Base-by-base conservation (phyloP, 2,888 invertebrate genomes). In the Hirtodrosophila cameraria region DNA sequence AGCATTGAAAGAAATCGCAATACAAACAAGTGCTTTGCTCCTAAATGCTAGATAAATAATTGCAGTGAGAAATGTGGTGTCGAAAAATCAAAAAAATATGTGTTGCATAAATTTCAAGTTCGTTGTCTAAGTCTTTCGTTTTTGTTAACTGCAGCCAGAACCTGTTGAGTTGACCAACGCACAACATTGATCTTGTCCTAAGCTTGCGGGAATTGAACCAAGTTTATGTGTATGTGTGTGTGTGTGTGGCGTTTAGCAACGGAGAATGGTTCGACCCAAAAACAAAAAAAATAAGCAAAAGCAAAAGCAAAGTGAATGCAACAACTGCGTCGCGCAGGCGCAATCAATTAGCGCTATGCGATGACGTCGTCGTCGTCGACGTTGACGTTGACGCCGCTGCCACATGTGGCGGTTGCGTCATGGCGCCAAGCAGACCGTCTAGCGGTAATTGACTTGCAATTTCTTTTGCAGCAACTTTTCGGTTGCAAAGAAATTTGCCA, bases 111-210 rank as follows among this genome's bases (percentile, higher is more conserved):
- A 46, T 41, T 77, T 75, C 78, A 86, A 82, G 87, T 86, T 86
- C 79, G 85, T 53, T 75, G 75, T 58, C 49, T 54, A 65, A 81
- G 75, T 85, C 79, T 70, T 84, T 75, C 60, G 64, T 54, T 68
- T 75, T 55, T 41, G 58, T 16, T 16, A 31, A 33, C 46, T 35
- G 53, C 30, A 4, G 43, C 49, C 36, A 85, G 82, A 86, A 86
- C 85, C 82, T 62, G 82, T 86, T 83, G 58, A 42, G 42, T 57
- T 75, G 71, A 61, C 66, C 77, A 79, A 53, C 36, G 57, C 64
- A 65, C 75, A 85, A 64, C 87, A 85, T 85, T 86, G 86, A 86
- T 85, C 86, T 86, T 86, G 88, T 86, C 77, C 86, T 80, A 79
- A 75, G 42, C 67, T 43, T 55, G 61, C 35, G 60, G 42, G 64